phyloP scores from a whole-genome alignment of 2,113 vertebrate species.

The Puffinus mauretanicus region DNA sequence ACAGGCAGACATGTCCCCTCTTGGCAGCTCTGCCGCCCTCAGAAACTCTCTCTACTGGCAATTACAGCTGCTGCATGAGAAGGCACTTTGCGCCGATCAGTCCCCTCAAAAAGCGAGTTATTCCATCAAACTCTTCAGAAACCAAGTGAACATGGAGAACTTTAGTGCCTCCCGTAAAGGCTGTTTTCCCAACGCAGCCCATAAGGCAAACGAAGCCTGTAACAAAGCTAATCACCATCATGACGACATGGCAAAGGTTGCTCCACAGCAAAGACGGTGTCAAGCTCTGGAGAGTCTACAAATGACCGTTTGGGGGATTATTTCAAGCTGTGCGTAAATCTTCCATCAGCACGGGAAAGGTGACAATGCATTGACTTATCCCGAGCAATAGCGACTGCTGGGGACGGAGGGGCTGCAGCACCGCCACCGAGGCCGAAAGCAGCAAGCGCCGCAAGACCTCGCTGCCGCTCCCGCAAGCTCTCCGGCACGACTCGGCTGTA shows the following conservation, averaged over 20 bases:
- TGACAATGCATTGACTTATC: fast-evolving
- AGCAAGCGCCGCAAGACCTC: too few species aligned
- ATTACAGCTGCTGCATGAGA: fast-evolving
- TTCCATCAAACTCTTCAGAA: background rate
- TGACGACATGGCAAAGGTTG: fast-evolving
- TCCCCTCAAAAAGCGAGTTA: background rate
- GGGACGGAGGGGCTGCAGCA: background rate
- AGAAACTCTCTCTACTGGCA: background rate
- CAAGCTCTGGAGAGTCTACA: fast-evolving
- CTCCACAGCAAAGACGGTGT: background rate
- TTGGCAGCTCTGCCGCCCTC: fast-evolving
- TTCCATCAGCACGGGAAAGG: background rate
- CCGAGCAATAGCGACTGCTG: fast-evolving
- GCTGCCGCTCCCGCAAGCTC: background rate
- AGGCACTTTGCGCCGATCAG: background rate
- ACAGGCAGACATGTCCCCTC: background rate
- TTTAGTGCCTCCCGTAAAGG: too few species aligned
- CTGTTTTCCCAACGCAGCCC: background rate
- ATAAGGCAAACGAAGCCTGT: background rate
- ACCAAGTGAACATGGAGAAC: fast-evolving
- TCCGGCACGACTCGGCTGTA: fast-evolving
- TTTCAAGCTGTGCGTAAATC: background rate
- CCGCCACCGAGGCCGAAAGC: too few species aligned
- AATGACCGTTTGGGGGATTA: background rate
- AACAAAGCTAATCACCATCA: background rate